phyloP scores from a whole-genome alignment of 1,140 invertebrate genomes.

The Spodoptera litura region DNA sequence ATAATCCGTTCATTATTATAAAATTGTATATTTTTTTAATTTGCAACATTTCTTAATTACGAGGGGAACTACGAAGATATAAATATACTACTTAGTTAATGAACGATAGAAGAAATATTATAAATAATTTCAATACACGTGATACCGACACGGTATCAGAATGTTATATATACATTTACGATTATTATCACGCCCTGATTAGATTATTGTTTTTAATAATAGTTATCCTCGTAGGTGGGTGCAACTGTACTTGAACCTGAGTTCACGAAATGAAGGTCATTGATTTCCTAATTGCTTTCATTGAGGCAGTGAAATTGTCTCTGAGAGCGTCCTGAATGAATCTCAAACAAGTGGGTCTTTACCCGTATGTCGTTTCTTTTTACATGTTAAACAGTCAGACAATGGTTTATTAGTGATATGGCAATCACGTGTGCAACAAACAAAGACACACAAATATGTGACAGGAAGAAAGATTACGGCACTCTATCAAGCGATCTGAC shows the following conservation, averaged over 20 bases:
- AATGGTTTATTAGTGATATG: constrained; percentile 46
- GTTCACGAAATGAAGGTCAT: too few species aligned
- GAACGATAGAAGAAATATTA: constrained; percentile 18
- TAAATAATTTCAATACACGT: constrained; percentile 1
- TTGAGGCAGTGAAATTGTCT: too few species aligned
- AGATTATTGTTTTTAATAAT: too few species aligned
- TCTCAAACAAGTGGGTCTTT: not conserved
- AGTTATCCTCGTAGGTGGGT: too few species aligned
- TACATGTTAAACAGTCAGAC: constrained; percentile 7
- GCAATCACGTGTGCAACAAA: constrained; percentile 48
- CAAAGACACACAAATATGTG: constrained; percentile 58
- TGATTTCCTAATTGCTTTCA: too few species aligned
- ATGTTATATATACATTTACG: not conserved
- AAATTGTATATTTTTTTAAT: constrained; percentile 37
- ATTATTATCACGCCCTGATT: not conserved
- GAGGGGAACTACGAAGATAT: constrained; percentile 19
- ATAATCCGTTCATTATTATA: constrained; percentile 38
- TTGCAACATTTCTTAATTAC: constrained; percentile 37
- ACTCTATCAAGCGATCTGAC: constrained; percentile 68
- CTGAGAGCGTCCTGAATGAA: too few species aligned
- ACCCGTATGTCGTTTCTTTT: not conserved
- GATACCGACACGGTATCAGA: not conserved
- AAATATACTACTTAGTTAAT: constrained; percentile 5
- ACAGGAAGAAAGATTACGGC: constrained; percentile 71
- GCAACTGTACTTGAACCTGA: too few species aligned